Conservation (phyloP, 2,888 invertebrate species). For the Acleris laterana region DNA sequence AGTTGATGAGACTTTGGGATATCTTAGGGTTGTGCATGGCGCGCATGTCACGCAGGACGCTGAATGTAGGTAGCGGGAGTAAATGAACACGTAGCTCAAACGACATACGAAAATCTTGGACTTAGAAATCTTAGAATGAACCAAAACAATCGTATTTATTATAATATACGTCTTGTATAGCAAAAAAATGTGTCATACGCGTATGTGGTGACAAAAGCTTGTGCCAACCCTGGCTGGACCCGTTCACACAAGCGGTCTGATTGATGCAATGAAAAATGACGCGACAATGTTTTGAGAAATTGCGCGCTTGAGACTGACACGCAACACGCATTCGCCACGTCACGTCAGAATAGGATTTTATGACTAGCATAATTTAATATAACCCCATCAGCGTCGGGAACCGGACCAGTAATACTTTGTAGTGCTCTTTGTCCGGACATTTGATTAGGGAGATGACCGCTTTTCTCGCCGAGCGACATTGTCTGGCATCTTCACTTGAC, state of each 20-base stretch:
- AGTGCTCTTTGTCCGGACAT: slow-evolving; percentile 53
- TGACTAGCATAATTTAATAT: slow-evolving; percentile 80
- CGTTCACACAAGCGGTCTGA: slow-evolving; percentile 68
- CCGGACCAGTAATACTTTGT: slow-evolving; percentile 69
- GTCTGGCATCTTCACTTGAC: slow-evolving; percentile 44
- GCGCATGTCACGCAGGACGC: too few species aligned
- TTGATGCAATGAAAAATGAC: slow-evolving; percentile 84
- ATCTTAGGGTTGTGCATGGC: slow-evolving; percentile 59
- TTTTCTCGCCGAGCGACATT: slow-evolving; percentile 52
- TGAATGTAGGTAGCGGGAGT: too few species aligned
- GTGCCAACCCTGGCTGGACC: slow-evolving; percentile 61
- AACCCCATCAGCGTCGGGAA: slow-evolving; percentile 53
- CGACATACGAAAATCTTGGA: too few species aligned
- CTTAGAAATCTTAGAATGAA: too few species aligned
- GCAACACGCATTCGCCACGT: slow-evolving; percentile 49
- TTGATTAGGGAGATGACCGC: slow-evolving; percentile 71
- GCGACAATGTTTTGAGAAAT: slow-evolving; percentile 83
- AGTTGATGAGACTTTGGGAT: slow-evolving; percentile 68
- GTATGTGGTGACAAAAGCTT: neutral
- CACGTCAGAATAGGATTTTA: slow-evolving; percentile 71
- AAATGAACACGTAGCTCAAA: too few species aligned
- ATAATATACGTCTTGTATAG: too few species aligned
- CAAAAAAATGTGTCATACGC: too few species aligned
- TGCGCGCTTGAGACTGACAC: slow-evolving; percentile 65
- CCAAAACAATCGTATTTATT: too few species aligned